Percentiles rank a stretch among this genome's conserved stretches.
These are phyloP conservation scores for Subacronicta megacephala DNA, from an alignment of 2,888 invertebrate species.

Conservation along the genomic window DNA sequence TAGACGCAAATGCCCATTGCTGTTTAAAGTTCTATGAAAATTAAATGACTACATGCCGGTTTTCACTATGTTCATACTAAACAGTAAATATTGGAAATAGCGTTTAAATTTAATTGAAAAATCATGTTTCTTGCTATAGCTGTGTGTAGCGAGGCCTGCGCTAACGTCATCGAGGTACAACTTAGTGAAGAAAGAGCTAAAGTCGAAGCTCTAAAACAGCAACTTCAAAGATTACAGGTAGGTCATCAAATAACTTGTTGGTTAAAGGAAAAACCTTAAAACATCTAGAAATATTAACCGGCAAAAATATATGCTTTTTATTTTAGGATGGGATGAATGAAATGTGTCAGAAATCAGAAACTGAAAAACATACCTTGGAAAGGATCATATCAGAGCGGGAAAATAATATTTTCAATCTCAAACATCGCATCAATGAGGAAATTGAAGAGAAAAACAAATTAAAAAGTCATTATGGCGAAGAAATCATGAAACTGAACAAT, in stretches of 20 bases:
- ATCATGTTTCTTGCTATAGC: slow-evolving; percentile 61
- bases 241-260: slow-evolving; percentile 2
- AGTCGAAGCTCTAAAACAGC: slow-evolving; percentile 73
- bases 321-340: slow-evolving; percentile 71
- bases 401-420: slow-evolving; percentile 71
- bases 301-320: not conserved
- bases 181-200: slow-evolving; percentile 81
- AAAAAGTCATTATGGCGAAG: slow-evolving; percentile 68
- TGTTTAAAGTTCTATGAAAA: no score
- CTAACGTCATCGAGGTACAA: slow-evolving; percentile 84
- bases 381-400: slow-evolving; percentile 71
- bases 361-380: slow-evolving; percentile 65
- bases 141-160: slow-evolving; percentile 80
- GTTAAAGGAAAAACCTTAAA: not conserved
- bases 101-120: no score
- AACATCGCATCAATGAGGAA: slow-evolving; percentile 79
- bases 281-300: not conserved
- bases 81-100: no score
- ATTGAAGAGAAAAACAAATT: slow-evolving; percentile 75
- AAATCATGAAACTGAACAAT: slow-evolving; percentile 75
- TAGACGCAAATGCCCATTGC: no score
- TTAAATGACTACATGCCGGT: no score
- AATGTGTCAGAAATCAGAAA: slow-evolving; percentile 63
- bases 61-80: no score
- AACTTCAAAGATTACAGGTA: slow-evolving; percentile 78